Percentiles rank a stretch among this genome's conserved stretches.
Conservation (phyloP, 2,888 invertebrate species). For the Lucinisca nassula region DNA sequence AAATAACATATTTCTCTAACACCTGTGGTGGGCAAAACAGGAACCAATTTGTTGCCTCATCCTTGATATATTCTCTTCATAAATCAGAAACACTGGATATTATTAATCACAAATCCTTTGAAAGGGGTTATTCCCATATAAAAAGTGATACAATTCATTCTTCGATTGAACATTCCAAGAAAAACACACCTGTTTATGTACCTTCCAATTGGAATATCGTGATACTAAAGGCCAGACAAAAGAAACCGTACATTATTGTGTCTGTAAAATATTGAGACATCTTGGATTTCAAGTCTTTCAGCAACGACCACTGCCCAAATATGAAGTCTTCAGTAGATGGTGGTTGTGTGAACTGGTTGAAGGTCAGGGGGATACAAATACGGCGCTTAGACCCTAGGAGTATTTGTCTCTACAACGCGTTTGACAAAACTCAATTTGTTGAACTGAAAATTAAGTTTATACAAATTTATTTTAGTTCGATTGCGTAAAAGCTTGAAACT, state of each 20-base stretch:
- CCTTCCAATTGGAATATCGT: constrained; percentile 49
- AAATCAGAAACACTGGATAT: background rate
- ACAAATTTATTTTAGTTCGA: too few species aligned
- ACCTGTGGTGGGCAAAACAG: constrained; percentile 56
- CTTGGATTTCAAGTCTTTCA: constrained; percentile 32
- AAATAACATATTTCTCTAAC: constrained; percentile 42
- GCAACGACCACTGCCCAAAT: constrained; percentile 6
- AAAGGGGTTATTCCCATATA: constrained; percentile 40
- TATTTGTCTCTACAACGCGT: background rate
- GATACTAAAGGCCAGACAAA: constrained; percentile 27
- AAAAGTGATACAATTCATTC: constrained; percentile 52
- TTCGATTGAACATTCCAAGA: constrained; percentile 52
- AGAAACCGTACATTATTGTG: constrained; percentile 49
- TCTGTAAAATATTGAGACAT: constrained; percentile 48
- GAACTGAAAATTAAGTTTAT: too few species aligned
- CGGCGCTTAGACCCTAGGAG: too few species aligned
- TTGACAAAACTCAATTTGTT: background rate
- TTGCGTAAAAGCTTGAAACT: too few species aligned
- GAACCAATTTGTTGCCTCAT: constrained; percentile 52
- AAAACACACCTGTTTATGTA: constrained; percentile 37
- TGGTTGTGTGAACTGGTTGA: constrained; percentile 40
- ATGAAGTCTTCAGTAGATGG: constrained; percentile 27
- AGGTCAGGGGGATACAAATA: constrained; percentile 34
- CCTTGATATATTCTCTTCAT: constrained; percentile 19
- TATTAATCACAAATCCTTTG: background rate